Evolutionary conservation across 2,797 vertebrate genomes (phyloP), one percentile per base, ranked within the genome.

Genomic region (Poeciliopsis turneri): DNA sequence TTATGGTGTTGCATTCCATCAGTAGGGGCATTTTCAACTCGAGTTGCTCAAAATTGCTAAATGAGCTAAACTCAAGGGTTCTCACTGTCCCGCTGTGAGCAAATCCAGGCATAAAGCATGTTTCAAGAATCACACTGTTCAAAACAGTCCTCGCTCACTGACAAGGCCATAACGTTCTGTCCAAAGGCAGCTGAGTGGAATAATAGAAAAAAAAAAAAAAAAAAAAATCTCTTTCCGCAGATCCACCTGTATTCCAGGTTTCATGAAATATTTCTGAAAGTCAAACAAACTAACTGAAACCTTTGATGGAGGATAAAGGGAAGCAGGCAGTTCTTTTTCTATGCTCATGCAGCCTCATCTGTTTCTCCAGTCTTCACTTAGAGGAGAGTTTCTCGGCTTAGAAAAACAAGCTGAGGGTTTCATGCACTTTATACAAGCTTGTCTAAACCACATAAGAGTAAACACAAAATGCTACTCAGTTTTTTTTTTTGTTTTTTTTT

Each of bases 381-480:
- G 51, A 77, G 72, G 47, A 72, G 51, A 77, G 74, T 41, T 18
- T 12, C 4, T 20, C 10, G 53, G 57, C 47, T 71, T 43, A 12
- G n/a, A 61, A 51, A 79, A 81, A 76, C 77, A 68, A 59, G 57
- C 74, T 28, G 28, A 75, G 47, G 80, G 57, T 79, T 74, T 74
- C 61, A 47, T 66, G 53, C 49, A 8, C 76, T 76, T 55, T 33
- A 33, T 20, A 53, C 66, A 30, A n/a, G 30, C 6, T 72, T 83
- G 70, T 83, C 79, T 53, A 74, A 79, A 70, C 45, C 78, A 61
- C 79, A 51, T 82, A 81, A 76, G 47, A 45, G 83, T 6, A 47
- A 82, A 75, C 76, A 70, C 81, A 75, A 83, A 77, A 77, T 28
- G 13, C 41, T 78, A 18, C 68, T 84, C 80, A 71, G 81, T 81